A percentile compares a stretch with the other conserved stretches of the same genome.
These are phyloP conservation scores for Musca domestica DNA, from an alignment of 1,140 invertebrate genomes.

Conservation along the genomic window DNA sequence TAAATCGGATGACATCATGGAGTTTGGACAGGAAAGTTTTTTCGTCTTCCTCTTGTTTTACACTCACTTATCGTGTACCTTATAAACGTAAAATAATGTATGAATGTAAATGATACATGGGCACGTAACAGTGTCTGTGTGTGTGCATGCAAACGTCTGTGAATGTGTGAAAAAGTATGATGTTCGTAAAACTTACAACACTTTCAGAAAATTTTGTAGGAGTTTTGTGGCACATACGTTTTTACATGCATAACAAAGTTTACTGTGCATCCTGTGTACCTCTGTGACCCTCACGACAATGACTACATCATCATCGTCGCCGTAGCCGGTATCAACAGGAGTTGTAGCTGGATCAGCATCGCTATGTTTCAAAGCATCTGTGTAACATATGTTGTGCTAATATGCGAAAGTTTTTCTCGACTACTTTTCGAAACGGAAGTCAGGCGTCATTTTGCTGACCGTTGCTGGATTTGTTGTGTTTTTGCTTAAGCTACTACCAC, in stretches of 20 bases:
- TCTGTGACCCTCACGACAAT: not conserved
- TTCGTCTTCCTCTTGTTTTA: constrained; percentile 1
- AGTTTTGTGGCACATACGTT: not conserved
- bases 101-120: not conserved
- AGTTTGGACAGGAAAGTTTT: not conserved
- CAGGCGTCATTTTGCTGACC: constrained; percentile 28
- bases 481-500: constrained; percentile 3
- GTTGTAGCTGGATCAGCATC: not conserved
- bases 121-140: no score
- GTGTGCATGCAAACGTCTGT: no score
- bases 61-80: constrained; percentile 20
- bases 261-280: not conserved
- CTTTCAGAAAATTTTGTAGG: no score
- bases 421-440: constrained; percentile 19
- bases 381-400: constrained; percentile 28
- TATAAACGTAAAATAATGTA: constrained; percentile 10
- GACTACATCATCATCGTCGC: not conserved
- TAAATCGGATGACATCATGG: no score
- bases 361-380: not conserved
- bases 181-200: no score
- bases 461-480: constrained; percentile 19
- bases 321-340: not conserved
- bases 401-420: constrained; percentile 27
- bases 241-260: no score
- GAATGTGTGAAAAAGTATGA: no score